Base-by-base conservation (phyloP, 2,113 vertebrate genomes). In the Sapajus apella region DNA sequence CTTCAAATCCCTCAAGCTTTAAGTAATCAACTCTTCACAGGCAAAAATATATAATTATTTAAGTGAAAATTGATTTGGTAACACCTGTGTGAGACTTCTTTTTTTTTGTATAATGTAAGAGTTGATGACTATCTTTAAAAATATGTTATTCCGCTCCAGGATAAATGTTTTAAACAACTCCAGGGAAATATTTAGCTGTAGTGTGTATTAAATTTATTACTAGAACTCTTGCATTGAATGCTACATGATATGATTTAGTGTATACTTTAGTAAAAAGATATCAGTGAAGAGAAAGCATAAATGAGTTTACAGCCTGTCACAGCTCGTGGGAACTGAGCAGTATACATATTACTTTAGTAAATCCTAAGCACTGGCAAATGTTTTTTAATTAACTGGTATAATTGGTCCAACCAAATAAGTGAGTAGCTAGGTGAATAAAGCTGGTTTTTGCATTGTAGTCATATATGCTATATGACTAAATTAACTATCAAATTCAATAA, bases 31-130 rank as follows among this genome's bases (percentile, higher is more conserved):
- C 25, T 75, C 21, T 90, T 91, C 47, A 37, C 11, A 47, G 16
- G 75, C 16, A n/a, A 94, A 97, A 87, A 64, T 21, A 27, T 87
- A 16, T 64, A 90, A 95, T 90, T 96, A 58, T 88, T 95, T 47
- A 85, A 61, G 82, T 95, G 72, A 94, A 93, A 96, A 95, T 85
- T 55, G 47, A 87, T 58, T 87, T 92, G 43, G 5, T 40, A 73
- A 87, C 77, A 91, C 73, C 45, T 86, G n/a, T 87, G 52, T 58
- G 47, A 64, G 18, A 68, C 14, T 52, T 27, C 14, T 45, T 64
- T 82, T 37, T 56, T 40, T 21, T 40, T 61, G 12, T 5, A 23
- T 35, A 37, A 91, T 14, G 47, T 25, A 81, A 8, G 35, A 72
- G 9, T 85, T 32, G 40, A 27, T 45, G 40, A 75, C 72, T 75